Evolutionary conservation across 1,140 invertebrate species (phyloP), one percentile per base, ranked within the genome.

Genomic region (Battus philenor): DNA sequence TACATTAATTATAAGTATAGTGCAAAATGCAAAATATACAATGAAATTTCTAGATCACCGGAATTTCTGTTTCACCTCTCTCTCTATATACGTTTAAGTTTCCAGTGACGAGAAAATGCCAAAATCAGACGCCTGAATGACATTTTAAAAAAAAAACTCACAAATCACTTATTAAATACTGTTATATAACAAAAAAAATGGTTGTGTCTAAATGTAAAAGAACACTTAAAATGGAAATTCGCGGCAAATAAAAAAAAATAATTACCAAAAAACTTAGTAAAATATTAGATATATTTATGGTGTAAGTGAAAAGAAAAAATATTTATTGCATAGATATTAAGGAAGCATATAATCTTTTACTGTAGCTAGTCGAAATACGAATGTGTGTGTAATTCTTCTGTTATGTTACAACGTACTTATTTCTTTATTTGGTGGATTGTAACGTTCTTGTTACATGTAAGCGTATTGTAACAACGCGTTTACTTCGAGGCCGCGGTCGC

Each of bases 201-300:
- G 74, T 78, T 78, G 74, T 78, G 74, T 78, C 71, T 73, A 72
- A 69, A 58, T 64, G 59, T 64, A 64, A 70, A 69, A 54, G 59
- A 62, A 70, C 59, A 73, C 66, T 65, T 66, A 67, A 60, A 62
- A 61, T 58, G 59, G 55, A 60, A 65, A 55, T 71, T 68, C 57
- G 61, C 52, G 56, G 31, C 53, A 59, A 57, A 31, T 26, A 26
- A 26, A n/a, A 26, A 26, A 47, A 55, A 47, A 51, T 50, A 58
- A 59, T 59, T 59, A 59, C 58, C 57, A 60, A 70, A n/a, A n/a
- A 59, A 61, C 36, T 63, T 70, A 72, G 67, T 45, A 56, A 68
- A 75, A 72, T 68, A 67, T 68, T 74, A 77, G 73, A 74, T 69
- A 69, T 78, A 78, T 74, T 71, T 78, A 78, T 65, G 53, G 31